phyloP scores from a whole-genome alignment of 2,888 invertebrate species.

The Orchestes rusci region DNA sequence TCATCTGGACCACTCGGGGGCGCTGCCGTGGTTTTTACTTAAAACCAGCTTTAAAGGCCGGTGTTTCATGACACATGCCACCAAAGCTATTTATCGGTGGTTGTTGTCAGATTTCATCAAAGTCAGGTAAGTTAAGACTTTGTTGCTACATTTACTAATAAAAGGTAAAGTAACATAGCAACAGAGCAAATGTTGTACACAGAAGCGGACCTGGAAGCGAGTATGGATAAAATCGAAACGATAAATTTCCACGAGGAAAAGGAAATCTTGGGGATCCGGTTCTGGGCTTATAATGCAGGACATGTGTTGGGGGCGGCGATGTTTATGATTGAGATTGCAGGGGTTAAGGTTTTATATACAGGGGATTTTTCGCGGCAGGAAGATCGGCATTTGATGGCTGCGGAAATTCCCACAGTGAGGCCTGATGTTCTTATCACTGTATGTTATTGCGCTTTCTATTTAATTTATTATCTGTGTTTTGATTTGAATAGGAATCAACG shows the following conservation, averaged over 20 bases:
- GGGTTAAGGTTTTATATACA: conserved; percentile 88
- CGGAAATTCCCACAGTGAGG: conserved; percentile 92
- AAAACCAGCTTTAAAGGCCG: conserved; percentile 97
- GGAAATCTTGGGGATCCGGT: conserved; percentile 91
- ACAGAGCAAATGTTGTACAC: conserved; percentile 96
- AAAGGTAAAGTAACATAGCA: conserved; percentile 92
- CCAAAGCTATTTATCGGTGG: conserved; percentile 99
- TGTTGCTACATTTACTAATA: not conserved
- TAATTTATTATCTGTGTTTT: conserved; percentile 18
- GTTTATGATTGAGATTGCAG: conserved; percentile 99
- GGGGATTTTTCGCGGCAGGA: conserved; percentile 99
- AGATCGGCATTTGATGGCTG: conserved; percentile 98
- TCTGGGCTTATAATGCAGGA: conserved; percentile 99
- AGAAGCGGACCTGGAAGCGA: conserved; percentile 92
- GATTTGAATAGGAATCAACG: conserved; percentile 73
- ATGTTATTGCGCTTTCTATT: no score
- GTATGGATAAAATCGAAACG: conserved; percentile 98
- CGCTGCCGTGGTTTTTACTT: conserved; percentile 93
- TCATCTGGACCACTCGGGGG: conserved; percentile 97
- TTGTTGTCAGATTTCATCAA: conserved; percentile 97
- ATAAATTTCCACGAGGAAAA: conserved; percentile 98
- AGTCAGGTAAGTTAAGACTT: conserved; percentile 50
- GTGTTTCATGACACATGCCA: conserved; percentile 99
- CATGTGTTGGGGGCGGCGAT: conserved; percentile 99
- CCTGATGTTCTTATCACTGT: conserved; percentile 93